Percentiles rank a stretch among this genome's conserved stretches.
Conservation (phyloP, 2,797 vertebrate species). For the Catamblyrhynchus diadema region DNA sequence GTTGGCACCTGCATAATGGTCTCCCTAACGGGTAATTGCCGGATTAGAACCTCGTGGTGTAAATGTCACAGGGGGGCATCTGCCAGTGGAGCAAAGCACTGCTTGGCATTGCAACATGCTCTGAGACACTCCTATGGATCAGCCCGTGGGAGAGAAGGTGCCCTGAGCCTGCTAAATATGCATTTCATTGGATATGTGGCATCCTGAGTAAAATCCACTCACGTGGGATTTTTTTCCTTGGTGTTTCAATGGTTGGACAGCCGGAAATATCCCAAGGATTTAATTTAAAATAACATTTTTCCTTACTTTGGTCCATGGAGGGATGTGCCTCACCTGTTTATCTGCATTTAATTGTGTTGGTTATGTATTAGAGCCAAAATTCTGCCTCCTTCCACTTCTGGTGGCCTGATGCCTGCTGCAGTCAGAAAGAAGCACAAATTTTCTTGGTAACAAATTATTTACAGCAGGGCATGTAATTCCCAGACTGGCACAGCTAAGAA, state of each 20-base stretch:
- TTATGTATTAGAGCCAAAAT: background rate
- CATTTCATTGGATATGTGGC: background rate
- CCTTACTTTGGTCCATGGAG: background rate
- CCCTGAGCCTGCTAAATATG: background rate
- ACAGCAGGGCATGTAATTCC: background rate
- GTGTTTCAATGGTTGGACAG: background rate
- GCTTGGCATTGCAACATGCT: background rate
- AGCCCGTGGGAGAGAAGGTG: background rate
- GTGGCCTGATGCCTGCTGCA: background rate
- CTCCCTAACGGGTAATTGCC: background rate
- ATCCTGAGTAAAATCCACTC: background rate
- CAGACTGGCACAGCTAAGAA: background rate
- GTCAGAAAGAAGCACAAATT: background rate
- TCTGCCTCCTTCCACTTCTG: background rate
- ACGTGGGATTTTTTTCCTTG: background rate
- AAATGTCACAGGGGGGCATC: background rate
- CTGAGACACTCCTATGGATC: rapidly evolving
- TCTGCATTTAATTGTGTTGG: background rate
- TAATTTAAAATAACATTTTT: background rate
- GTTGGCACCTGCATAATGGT: too few relatives aligned
- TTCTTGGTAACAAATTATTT: background rate
- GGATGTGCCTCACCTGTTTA: background rate
- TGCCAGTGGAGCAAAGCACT: background rate
- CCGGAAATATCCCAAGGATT: background rate
- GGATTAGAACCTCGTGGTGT: background rate